A percentile compares a stretch with the other conserved stretches of the same genome.
Conservation (phyloP, 2,113 vertebrate genomes). For the Entomyzon cyanotis region DNA sequence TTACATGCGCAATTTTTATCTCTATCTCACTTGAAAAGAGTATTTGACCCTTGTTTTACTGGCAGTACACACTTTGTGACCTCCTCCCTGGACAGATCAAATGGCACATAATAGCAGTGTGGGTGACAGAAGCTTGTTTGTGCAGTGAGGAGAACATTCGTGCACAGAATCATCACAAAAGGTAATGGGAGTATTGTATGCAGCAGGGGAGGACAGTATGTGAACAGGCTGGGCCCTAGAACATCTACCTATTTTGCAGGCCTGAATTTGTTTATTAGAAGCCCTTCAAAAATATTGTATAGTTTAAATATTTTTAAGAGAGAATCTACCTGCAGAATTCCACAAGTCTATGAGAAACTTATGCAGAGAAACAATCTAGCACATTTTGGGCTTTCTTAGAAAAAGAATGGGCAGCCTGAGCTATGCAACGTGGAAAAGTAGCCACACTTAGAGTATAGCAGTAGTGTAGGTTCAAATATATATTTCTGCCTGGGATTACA, state of each 20-base stretch:
- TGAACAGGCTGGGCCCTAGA: background rate
- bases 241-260: background rate
- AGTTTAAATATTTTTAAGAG: background rate
- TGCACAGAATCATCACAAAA: background rate
- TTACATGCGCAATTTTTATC: background rate
- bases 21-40: background rate
- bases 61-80: background rate
- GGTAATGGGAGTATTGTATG: background rate
- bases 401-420: background rate
- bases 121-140: background rate
- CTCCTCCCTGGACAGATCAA: background rate
- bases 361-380: background rate
- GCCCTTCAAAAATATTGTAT: background rate
- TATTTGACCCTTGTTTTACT: background rate
- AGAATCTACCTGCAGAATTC: background rate
- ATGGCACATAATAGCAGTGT: background rate
- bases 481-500: background rate
- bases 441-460: background rate
- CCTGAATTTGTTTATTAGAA: background rate
- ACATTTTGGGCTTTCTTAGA: background rate
- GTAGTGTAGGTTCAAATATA: background rate
- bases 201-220: background rate
- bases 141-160: background rate
- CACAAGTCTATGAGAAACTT: background rate
- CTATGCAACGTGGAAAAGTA: background rate